A percentile compares a stretch with the other conserved stretches of the same genome.
These are phyloP conservation scores for Archivesica marissinica DNA, from an alignment of 1,140 invertebrate species.

Conservation along the genomic window DNA sequence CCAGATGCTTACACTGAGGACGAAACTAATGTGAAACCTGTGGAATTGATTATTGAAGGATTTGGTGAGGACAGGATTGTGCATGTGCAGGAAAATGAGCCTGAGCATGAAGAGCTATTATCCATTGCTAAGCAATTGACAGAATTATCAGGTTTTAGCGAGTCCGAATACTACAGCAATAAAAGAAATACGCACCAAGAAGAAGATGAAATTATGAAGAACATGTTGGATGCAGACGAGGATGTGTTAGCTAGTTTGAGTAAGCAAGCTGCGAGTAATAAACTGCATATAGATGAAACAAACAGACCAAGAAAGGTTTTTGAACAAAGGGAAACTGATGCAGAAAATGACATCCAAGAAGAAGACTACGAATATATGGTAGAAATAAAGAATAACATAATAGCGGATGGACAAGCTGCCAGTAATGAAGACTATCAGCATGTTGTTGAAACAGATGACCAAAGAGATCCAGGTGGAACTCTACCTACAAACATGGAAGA, in stretches of 20 bases:
- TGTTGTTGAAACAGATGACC: neutral
- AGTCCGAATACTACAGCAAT: neutral
- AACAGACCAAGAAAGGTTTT: neutral
- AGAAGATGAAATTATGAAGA: slow-evolving; percentile 54
- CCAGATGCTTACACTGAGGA: neutral
- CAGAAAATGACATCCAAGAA: neutral
- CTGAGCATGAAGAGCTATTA: slow-evolving; percentile 48
- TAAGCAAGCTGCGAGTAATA: neutral
- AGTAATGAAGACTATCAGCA: neutral
- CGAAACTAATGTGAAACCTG: neutral
- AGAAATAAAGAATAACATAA: neutral
- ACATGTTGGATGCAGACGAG: slow-evolving; percentile 53
- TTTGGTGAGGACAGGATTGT: slow-evolving; percentile 15
- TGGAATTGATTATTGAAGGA: slow-evolving; percentile 35
- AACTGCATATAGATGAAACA: neutral
- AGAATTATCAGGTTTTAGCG: slow-evolving; percentile 34
- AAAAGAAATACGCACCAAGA: neutral
- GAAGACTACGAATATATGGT: neutral
- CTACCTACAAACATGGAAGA: slow-evolving; percentile 45
- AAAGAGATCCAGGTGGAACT: neutral
- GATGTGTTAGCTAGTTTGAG: slow-evolving; percentile 43
- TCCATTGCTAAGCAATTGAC: slow-evolving; percentile 55
- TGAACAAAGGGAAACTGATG: neutral
- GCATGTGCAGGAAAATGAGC: slow-evolving; percentile 6
- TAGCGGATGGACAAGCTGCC: neutral